Evolutionary conservation across 2,113 vertebrate species (phyloP).

Genomic region (Vulpes vulpes): DNA sequence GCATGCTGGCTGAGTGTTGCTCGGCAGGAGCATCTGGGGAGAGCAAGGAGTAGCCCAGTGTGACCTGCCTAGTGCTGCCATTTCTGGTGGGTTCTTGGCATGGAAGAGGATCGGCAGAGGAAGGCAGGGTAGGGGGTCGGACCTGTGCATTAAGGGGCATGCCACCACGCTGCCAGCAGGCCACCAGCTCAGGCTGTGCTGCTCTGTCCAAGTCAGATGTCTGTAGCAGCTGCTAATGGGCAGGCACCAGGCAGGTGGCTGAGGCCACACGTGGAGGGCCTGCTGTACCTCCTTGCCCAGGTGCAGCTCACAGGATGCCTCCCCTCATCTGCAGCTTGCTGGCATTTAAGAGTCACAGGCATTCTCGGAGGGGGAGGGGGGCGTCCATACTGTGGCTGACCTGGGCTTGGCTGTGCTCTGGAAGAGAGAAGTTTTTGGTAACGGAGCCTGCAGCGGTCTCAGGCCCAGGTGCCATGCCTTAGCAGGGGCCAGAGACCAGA

Average conservation of each 20-base stretch:
- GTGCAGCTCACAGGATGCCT: neutral
- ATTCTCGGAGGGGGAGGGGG: neutral
- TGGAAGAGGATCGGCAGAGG: neutral
- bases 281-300: rapidly evolving
- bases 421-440: too few species aligned
- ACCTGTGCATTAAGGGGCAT: neutral
- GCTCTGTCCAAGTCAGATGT: rapidly evolving
- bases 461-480: neutral
- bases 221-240: neutral
- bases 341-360: neutral
- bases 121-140: neutral
- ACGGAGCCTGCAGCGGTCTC: too few species aligned
- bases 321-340: neutral
- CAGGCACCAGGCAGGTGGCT: neutral
- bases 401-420: neutral
- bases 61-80: neutral
- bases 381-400: too few species aligned
- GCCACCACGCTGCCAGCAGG: neutral
- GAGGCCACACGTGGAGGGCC: neutral
- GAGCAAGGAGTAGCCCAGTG: rapidly evolving
- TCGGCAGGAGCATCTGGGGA: neutral
- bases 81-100: neutral
- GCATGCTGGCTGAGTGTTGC: neutral
- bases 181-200: neutral
- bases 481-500: neutral